Evolutionary conservation across 2,797 vertebrate species (phyloP), one percentile per base, ranked within the genome.

Genomic region (Hylomyscus alleni): DNA sequence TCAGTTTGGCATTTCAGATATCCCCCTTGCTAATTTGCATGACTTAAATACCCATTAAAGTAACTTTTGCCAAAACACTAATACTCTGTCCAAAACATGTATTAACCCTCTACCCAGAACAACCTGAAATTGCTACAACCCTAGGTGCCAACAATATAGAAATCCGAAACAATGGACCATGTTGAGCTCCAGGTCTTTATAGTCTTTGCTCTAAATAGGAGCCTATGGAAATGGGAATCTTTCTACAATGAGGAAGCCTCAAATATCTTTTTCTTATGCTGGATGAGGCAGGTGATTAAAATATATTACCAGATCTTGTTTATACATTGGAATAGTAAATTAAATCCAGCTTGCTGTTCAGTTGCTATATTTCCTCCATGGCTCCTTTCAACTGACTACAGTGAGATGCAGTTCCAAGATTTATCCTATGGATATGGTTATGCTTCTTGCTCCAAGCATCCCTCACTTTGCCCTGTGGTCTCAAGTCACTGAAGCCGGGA

Each of bases 271-370:
- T 97, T 92, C 95, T 85, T 72, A 4, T 76, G 73, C 88, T 94
- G 87, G 92, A 69, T 95, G 93, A 96, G 65, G 77, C 89, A 95
- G 84, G 91, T 97, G 90, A 97, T 94, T 97, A 95, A 96, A 96
- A 94, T 92, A 91, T 84, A 84, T 84, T 96, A 93, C 89, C 76
- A 81, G 89, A 87, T 94, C 76, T 88, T 87, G 10, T 89, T 91
- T 78, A 56, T 80, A 56, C 54, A 94, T 60, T 52, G 6, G 77
- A 40, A 77, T 85, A 90, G 87, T 92, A 95, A 93, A 94, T 96
- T 91, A 95, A 97, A 84, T 92, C 60, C 37, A 37, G 40, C 80
- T 84, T 95, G 22, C 84, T 78, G 81, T 96, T 88, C 50, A 88
- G 65, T n/a, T 87, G 73, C 76, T 92, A 50, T 85, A 82, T 95